These are phyloP conservation scores for Trisateles emortualis DNA, from an alignment of 2,888 invertebrate species.

Conservation along the genomic window DNA sequence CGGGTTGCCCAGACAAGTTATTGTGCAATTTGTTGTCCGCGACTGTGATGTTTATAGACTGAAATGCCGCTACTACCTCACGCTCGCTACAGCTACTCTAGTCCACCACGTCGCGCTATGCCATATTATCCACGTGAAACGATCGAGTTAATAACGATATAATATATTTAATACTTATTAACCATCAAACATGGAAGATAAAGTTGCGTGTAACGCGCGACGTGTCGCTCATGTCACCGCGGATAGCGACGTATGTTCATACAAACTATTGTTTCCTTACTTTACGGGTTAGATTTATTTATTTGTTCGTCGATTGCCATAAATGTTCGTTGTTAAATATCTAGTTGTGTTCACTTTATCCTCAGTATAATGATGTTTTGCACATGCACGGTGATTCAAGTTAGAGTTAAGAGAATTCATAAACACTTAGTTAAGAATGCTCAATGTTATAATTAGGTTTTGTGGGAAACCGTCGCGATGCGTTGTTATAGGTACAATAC, in stretches of 20 bases:
- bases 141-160: conserved; percentile 24
- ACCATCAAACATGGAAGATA: conserved; percentile 27
- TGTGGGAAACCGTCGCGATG: conserved; percentile 61
- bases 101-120: conserved; percentile 77
- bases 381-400: conserved; percentile 79
- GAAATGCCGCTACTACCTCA: conserved; percentile 87
- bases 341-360: conserved; percentile 71
- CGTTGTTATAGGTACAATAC: conserved; percentile 61
- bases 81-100: conserved; percentile 84
- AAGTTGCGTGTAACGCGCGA: conserved; percentile 61
- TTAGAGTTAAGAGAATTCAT: conserved; percentile 66
- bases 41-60: conserved; percentile 91
- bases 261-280: conserved; percentile 64
- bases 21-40: conserved; percentile 87
- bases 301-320: conserved; percentile 80
- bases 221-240: conserved; percentile 63
- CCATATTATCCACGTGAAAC: conserved; percentile 49
- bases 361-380: conserved; percentile 66
- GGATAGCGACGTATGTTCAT: conserved; percentile 71
- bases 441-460: conserved; percentile 74
- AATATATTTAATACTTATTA: conserved; percentile 17
- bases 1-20: conserved; percentile 77
- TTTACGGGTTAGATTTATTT: conserved; percentile 76
- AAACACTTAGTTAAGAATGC: conserved; percentile 77
- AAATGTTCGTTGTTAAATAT: conserved; percentile 77